Percentiles rank a stretch among this genome's conserved stretches.
phyloP scores from a whole-genome alignment of 2,888 invertebrate genomes.

The Trisateles emortualis region DNA sequence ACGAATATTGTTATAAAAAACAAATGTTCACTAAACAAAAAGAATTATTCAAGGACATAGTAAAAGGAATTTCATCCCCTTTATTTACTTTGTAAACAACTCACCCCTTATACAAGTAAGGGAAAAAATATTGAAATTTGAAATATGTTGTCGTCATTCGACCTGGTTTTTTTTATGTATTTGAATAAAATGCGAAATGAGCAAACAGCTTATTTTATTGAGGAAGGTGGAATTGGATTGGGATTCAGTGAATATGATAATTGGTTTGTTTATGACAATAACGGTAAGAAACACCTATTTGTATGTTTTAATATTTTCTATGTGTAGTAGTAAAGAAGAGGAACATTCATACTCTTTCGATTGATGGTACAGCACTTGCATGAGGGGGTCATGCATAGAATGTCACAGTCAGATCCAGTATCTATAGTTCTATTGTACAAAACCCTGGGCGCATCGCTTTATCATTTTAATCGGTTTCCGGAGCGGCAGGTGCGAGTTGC shows the following conservation, averaged over 20 bases:
- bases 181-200: not conserved
- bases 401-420: constrained; percentile 31
- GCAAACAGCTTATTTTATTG: not conserved
- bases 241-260: not conserved
- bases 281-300: no score
- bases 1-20: constrained; percentile 2
- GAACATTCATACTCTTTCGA: no score
- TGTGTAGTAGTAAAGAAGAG: no score
- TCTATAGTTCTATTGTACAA: constrained; percentile 14
- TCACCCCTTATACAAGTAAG: constrained; percentile 9
- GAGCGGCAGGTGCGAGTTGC: constrained; percentile 68
- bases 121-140: constrained; percentile 17
- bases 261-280: no score
- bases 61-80: constrained; percentile 19
- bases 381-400: no score
- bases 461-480: constrained; percentile 81
- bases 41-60: constrained; percentile 21
- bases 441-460: constrained; percentile 64
- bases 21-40: constrained; percentile 15
- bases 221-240: not conserved
- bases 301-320: no score
- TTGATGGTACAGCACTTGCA: no score
- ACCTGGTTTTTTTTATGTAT: constrained; percentile 11
- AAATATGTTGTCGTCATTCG: constrained; percentile 19
- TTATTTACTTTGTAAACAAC: constrained; percentile 27